Evolutionary conservation across 2,113 vertebrate species (phyloP).

Genomic region (Etheostoma cragini): DNA sequence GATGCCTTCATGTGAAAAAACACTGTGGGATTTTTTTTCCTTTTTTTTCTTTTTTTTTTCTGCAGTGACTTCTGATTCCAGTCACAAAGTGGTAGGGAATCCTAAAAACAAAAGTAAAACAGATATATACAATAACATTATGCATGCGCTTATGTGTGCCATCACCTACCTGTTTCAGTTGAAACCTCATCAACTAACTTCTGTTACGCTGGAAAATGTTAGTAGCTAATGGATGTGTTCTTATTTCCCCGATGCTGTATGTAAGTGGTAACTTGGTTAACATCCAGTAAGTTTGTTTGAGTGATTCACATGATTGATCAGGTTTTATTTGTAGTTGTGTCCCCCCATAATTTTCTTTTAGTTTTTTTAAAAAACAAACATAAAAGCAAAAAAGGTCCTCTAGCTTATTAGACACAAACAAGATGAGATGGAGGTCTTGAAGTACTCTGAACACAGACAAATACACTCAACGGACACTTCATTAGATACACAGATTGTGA

Average conservation of each 20-base stretch:
- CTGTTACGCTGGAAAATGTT: not conserved
- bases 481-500: not conserved
- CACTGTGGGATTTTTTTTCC: not conserved
- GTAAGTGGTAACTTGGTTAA: not conserved
- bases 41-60: not conserved
- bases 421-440: not conserved
- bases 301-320: conserved; percentile 16
- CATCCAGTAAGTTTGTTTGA: conserved; percentile 6
- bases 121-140: not conserved
- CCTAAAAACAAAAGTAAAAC: not conserved
- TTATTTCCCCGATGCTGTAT: conserved; percentile 18
- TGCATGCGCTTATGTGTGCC: not conserved
- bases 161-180: not conserved
- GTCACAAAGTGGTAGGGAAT: not conserved
- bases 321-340: conserved; percentile 15
- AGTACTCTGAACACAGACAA: not conserved
- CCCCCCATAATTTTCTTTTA: not conserved
- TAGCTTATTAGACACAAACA: not conserved
- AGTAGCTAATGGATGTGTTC: not conserved
- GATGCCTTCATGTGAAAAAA: not conserved
- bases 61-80: not conserved
- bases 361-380: no score
- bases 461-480: not conserved
- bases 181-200: not conserved
- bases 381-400: no score